These are phyloP conservation scores for Callimorpha dominula DNA, from an alignment of 2,888 invertebrate species.

Conservation along the genomic window DNA sequence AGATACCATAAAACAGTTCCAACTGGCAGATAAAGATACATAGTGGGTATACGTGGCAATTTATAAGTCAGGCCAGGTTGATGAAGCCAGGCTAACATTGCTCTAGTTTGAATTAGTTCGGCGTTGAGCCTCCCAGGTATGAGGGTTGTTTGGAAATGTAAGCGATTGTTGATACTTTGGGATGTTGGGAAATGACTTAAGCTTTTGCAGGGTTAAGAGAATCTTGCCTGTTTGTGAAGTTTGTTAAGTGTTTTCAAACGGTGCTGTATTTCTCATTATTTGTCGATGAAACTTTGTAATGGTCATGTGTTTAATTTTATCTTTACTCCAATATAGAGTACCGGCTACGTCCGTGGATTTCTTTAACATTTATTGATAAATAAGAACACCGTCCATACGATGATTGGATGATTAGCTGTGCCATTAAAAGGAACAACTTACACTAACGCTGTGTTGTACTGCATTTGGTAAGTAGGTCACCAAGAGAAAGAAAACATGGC, in stretches of 20 bases:
- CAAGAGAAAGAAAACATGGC: no score
- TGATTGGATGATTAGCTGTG: no score
- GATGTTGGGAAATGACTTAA: conserved; percentile 6
- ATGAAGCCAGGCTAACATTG: conserved; percentile 39
- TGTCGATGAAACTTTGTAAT: neutral
- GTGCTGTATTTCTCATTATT: neutral
- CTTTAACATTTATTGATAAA: no score
- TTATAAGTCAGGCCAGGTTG: conserved; percentile 50
- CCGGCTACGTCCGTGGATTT: no score
- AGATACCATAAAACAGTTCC: conserved; percentile 72
- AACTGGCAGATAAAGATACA: conserved; percentile 65
- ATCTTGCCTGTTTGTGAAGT: conserved; percentile 7
- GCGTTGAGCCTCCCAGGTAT: conserved; percentile 10
- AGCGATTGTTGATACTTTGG: conserved; percentile 23
- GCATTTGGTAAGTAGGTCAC: no score
- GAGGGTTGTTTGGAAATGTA: conserved; percentile 16
- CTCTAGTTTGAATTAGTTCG: conserved; percentile 44
- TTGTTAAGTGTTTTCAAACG: neutral
- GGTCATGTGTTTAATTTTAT: neutral
- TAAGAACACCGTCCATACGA: no score
- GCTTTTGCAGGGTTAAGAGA: conserved; percentile 11
- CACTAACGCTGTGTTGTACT: no score
- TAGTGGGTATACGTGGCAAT: conserved; percentile 60
- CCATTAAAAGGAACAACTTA: no score
- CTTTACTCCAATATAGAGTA: neutral